These are phyloP conservation scores for Nothura maculosa DNA, from an alignment of 2,797 vertebrate species.

Conservation along the genomic window DNA sequence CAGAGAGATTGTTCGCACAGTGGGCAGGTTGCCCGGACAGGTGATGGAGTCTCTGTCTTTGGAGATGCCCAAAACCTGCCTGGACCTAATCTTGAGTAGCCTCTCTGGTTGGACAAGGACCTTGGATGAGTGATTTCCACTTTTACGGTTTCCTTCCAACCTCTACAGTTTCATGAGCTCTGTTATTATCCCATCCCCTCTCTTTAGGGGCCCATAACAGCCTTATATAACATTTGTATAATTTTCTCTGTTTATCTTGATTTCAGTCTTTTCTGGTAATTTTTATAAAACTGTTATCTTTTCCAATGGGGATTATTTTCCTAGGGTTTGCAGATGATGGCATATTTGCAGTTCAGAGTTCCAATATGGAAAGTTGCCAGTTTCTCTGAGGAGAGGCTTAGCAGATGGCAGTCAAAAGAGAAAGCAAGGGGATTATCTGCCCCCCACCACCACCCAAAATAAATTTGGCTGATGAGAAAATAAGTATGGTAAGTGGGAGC, in stretches of 20 bases:
- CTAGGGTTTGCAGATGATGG: neutral
- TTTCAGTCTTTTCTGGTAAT: slow-evolving; percentile 11
- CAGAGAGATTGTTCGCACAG: neutral
- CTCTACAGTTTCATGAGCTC: neutral
- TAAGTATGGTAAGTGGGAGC: neutral
- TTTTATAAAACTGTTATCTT: neutral
- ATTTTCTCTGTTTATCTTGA: neutral
- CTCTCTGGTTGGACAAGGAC: neutral
- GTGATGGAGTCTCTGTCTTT: neutral
- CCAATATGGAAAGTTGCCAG: neutral
- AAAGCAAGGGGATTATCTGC: neutral
- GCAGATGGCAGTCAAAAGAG: slow-evolving; percentile 10
- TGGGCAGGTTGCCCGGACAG: neutral
- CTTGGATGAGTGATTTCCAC: neutral
- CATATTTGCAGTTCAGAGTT: slow-evolving; percentile 8
- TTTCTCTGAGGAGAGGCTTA: slow-evolving; percentile 28
- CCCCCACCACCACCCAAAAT: neutral
- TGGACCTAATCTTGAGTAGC: neutral
- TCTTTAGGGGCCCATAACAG: neutral
- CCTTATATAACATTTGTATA: neutral
- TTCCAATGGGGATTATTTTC: neutral
- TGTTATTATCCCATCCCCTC: neutral
- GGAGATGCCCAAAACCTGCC: neutral
- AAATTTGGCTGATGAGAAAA: neutral
- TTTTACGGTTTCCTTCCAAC: neutral